Percentiles rank a stretch among this genome's conserved stretches.
phyloP scores from a whole-genome alignment of 2,797 vertebrate genomes.

The Simalia tracyae region DNA sequence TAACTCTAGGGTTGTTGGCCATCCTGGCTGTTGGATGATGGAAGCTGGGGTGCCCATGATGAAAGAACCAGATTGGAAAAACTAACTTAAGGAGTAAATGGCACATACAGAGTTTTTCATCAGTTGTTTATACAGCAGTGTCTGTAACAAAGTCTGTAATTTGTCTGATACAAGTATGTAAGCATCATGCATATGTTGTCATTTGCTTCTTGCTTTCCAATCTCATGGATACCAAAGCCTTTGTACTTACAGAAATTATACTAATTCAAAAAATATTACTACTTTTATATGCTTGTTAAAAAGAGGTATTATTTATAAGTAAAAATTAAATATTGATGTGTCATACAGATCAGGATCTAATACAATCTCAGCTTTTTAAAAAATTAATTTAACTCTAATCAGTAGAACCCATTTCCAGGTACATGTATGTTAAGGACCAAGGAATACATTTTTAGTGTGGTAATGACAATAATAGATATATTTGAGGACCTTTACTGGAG shows the following conservation, averaged over 20 bases:
- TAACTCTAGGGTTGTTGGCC: not conserved
- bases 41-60: too few species aligned
- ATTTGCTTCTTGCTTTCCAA: not conserved
- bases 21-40: too few species aligned
- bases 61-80: too few species aligned
- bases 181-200: not conserved
- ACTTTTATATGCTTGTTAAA: not conserved
- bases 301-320: not conserved
- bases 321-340: not conserved
- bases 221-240: not conserved
- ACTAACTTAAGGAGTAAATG: too few species aligned
- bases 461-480: conserved; percentile 6
- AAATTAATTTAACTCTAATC: not conserved
- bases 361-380: not conserved
- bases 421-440: not conserved
- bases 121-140: not conserved
- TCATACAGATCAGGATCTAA: not conserved
- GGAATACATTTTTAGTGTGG: not conserved
- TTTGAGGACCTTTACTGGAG: not conserved
- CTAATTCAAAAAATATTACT: not conserved
- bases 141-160: not conserved
- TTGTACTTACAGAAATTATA: not conserved
- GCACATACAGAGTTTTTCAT: too few species aligned
- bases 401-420: not conserved
- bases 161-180: not conserved